These are phyloP conservation scores for Chydorus sphaericus DNA, from an alignment of 2,888 invertebrate species.

Conservation along the genomic window DNA sequence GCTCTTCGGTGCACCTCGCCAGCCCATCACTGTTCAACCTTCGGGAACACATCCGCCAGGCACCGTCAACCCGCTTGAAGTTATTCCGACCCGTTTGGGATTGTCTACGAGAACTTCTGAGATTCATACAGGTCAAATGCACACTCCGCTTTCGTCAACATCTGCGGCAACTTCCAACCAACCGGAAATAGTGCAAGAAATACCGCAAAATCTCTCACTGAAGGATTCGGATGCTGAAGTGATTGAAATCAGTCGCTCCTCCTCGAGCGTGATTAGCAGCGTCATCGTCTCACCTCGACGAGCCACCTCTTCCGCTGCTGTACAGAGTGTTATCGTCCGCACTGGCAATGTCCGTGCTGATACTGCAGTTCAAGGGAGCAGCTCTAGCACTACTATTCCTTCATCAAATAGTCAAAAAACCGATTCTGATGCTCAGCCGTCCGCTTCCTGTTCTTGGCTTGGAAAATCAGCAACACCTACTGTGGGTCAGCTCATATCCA, in stretches of 20 bases:
- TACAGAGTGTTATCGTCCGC: slow-evolving; percentile 74
- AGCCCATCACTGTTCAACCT: slow-evolving; percentile 48
- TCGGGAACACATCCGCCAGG: slow-evolving; percentile 24
- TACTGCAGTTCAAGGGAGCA: not conserved
- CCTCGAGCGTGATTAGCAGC: slow-evolving; percentile 3
- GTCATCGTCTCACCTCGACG: slow-evolving; percentile 56
- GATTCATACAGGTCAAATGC: slow-evolving; percentile 11
- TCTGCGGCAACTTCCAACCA: slow-evolving; percentile 8
- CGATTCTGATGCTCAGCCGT: not conserved
- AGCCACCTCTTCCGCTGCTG: slow-evolving; percentile 25
- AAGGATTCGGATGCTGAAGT: slow-evolving; percentile 12
- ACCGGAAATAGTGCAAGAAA: slow-evolving; percentile 21
- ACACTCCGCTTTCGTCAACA: slow-evolving; percentile 6
- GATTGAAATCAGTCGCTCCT: slow-evolving; percentile 19
- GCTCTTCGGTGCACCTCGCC: slow-evolving; percentile 79
- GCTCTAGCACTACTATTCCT: not conserved
- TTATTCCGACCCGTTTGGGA: slow-evolving; percentile 61
- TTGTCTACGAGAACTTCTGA: slow-evolving; percentile 22
- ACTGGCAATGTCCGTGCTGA: slow-evolving; percentile 22
- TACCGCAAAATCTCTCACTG: slow-evolving; percentile 41
- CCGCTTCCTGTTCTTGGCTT: not conserved
- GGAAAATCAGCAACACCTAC: slow-evolving; percentile 36
- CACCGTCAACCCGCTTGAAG: slow-evolving; percentile 43
- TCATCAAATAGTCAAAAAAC: not conserved
- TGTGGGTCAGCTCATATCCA: slow-evolving; percentile 66